Evolutionary conservation across 2,113 vertebrate species (phyloP).

Genomic region (Colinus virginianus): DNA sequence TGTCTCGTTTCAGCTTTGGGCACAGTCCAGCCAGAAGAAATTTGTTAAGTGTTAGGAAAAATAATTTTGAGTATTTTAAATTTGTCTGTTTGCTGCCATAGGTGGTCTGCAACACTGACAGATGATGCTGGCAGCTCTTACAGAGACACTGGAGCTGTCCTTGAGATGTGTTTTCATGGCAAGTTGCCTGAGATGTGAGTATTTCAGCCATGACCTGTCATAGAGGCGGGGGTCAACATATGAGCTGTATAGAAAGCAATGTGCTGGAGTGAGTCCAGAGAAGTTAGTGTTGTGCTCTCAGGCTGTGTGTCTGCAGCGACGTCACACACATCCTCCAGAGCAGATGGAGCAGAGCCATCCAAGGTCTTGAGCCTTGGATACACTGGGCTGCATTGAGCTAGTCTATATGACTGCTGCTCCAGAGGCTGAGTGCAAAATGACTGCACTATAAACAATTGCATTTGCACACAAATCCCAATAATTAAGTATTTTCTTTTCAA

Average conservation of each 20-base stretch:
- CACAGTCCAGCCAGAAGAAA: not conserved
- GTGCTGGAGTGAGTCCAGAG: not conserved
- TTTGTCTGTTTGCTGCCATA: not conserved
- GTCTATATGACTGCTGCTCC: not conserved
- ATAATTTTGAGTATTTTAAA: not conserved
- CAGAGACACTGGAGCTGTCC: not conserved
- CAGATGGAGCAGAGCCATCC: not conserved
- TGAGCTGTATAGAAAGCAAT: not conserved
- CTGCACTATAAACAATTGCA: not conserved
- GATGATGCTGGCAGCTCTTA: not conserved
- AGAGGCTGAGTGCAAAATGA: accelerated
- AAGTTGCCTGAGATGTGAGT: not conserved
- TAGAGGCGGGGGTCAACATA: not conserved
- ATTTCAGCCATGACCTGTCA: not conserved
- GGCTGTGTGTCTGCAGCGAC: not conserved
- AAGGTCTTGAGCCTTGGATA: not conserved
- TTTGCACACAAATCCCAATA: not conserved
- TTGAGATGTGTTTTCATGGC: not conserved
- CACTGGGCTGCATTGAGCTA: not conserved
- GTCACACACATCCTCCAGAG: not conserved
- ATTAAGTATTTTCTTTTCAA: not conserved
- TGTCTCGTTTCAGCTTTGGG: not conserved
- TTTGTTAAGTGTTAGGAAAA: not conserved
- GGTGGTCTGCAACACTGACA: not conserved
- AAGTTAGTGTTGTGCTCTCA: not conserved